Base-by-base conservation (phyloP, 2,888 invertebrate species). In the Cartodere bifasciata region DNA sequence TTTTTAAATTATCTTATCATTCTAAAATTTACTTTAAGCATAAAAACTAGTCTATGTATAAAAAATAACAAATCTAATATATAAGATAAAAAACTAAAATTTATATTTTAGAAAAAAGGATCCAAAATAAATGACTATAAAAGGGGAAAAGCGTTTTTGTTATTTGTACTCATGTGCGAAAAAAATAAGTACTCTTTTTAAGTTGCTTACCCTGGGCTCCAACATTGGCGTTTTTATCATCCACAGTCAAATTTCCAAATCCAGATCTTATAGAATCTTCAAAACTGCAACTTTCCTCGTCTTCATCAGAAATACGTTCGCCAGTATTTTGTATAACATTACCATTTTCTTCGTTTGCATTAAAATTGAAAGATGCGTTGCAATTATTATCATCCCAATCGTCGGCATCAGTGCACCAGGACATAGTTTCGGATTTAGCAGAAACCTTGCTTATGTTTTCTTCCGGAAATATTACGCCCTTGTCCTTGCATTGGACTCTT, bases 371-470 rank as follows among this genome's bases (percentile, higher is more conserved):
- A n/a, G n/a, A n/a, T 13, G 27, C 31, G 26, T 25, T 27, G 13
- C 4, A 27, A 33, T 42, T 43, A 24, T 47, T 49, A 31, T 56
- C 56, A 31, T 53, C 55, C 48, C 57, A 56, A 33, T 56, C 58
- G 52, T 87, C 82, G 2, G 80, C 78, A 23, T 75, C 80, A 22
- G 68, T 67, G 44, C 84, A 76, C 86, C 87, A 87, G 47, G 72
- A 60, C 6, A 55, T 48, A 4, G 47, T 41, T 22, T 46, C 48
- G 7, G 43, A 40, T 28, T 43, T 45, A 16, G 42, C 21, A 9
- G 27, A 12, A 24, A 28, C 9, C 22, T 26, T 26, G 4, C 23
- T 32, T 12, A 37, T 30, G 20, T 44, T 40, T 31, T 39, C 45
- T 9, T 36, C 36, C 21, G 43, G 38, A 14, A 42, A 42, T 10